These are phyloP conservation scores for Nowickia ferox DNA, from an alignment of 2,888 invertebrate genomes.

Conservation along the genomic window DNA sequence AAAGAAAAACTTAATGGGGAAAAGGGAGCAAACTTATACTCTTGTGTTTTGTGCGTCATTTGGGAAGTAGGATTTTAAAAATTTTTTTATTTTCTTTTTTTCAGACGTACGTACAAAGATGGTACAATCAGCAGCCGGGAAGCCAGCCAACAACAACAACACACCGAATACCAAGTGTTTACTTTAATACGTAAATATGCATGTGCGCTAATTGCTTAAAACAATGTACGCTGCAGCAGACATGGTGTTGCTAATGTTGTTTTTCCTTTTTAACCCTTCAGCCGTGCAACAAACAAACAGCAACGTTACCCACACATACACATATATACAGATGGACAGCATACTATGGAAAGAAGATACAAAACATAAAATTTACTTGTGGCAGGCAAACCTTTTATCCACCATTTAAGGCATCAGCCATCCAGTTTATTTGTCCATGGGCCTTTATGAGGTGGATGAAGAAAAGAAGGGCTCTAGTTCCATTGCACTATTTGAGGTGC, in stretches of 20 bases:
- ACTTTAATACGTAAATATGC: slow-evolving; percentile 50
- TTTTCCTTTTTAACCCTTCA: slow-evolving; percentile 43
- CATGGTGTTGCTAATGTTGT: slow-evolving; percentile 45
- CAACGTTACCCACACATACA: background rate
- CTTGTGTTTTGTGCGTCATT: slow-evolving; percentile 53
- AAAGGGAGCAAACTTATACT: slow-evolving; percentile 19
- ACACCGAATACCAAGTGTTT: slow-evolving; percentile 26
- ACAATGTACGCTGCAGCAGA: slow-evolving; percentile 43
- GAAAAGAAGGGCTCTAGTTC: slow-evolving; percentile 14
- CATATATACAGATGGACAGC: background rate
- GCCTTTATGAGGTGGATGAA: slow-evolving; percentile 7
- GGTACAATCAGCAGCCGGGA: slow-evolving; percentile 8
- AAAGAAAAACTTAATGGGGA: slow-evolving; percentile 12
- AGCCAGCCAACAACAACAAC: slow-evolving; percentile 21
- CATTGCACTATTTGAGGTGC: slow-evolving; percentile 26
- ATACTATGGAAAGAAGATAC: slow-evolving; percentile 32
- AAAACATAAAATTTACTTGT: slow-evolving; percentile 39
- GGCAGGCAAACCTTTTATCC: slow-evolving; percentile 48
- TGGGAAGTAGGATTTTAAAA: slow-evolving; percentile 34
- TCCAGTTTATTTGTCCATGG: slow-evolving; percentile 27
- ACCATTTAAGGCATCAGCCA: slow-evolving; percentile 51
- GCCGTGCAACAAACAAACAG: slow-evolving; percentile 8
- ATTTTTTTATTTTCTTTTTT: background rate
- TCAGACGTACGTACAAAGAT: slow-evolving; percentile 34
- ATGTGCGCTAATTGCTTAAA: slow-evolving; percentile 65